These are phyloP conservation scores for Caenorhabditis tropicalis DNA, from an alignment of 1,140 invertebrate genomes.

Conservation along the genomic window DNA sequence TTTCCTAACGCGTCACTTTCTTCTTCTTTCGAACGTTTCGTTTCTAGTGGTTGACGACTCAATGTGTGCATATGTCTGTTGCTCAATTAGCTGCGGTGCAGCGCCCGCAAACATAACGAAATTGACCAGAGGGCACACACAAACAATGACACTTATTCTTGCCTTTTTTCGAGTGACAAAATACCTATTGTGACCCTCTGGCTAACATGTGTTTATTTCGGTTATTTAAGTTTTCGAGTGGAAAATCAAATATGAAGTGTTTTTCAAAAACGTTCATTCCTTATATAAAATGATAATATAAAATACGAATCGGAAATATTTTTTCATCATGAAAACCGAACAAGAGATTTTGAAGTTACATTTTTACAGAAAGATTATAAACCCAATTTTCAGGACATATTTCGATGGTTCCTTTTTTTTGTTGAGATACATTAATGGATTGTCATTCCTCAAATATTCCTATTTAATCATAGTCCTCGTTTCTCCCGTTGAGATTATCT, in stretches of 20 bases:
- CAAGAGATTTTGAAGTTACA: too few relatives aligned
- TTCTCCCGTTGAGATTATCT: too few relatives aligned
- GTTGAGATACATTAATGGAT: too few relatives aligned
- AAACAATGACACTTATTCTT: slow-evolving; percentile 45
- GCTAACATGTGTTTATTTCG: slow-evolving; percentile 38
- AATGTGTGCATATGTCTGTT: slow-evolving; percentile 16
- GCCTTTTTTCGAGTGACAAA: slow-evolving; percentile 20
- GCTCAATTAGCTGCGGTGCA: slow-evolving; percentile 4
- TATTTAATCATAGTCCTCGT: too few relatives aligned
- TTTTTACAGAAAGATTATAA: too few relatives aligned
- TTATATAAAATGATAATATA: not conserved
- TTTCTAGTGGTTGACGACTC: not conserved
- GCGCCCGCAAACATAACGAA: not conserved
- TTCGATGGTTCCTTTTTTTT: too few relatives aligned
- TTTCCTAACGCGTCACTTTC: not conserved
- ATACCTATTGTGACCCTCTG: not conserved
- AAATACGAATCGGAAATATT: too few relatives aligned
- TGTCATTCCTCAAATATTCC: too few relatives aligned
- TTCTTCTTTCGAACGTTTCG: not conserved
- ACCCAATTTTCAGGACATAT: too few relatives aligned
- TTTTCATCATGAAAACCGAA: too few relatives aligned
- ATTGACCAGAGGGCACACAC: not conserved
- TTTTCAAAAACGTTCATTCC: not conserved
- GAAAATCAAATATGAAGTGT: too few relatives aligned
- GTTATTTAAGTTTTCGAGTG: not conserved